A percentile compares a stretch with the other conserved stretches of the same genome.
Conservation (phyloP, 2,113 vertebrate genomes). For the Felis catus region F.catus_Fca126_mat1.0 CM031428.1:48031001-48031500, state of each 20-base stretch:
- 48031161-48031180: not conserved
- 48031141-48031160: not conserved
- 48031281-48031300: not conserved
- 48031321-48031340: not conserved
- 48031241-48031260: not conserved
- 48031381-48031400: not conserved
- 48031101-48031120: not conserved
- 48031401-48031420: not conserved
- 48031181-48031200: not conserved
- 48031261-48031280: not conserved
- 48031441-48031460: not conserved
- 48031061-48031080: not conserved
- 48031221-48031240: not conserved
- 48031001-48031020: not conserved
- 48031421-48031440: not conserved
- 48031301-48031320: not conserved
- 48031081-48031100: not conserved
- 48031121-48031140: not conserved
- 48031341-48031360: not conserved
- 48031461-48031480: accelerated
- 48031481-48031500: too few relatives aligned
- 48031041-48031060: not conserved
- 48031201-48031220: not conserved
- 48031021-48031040: not conserved
- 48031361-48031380: accelerated